A percentile compares a stretch with the other conserved stretches of the same genome.
phyloP scores from a whole-genome alignment of 2,888 invertebrate species.

The Caenorhabditis sp. region DNA sequence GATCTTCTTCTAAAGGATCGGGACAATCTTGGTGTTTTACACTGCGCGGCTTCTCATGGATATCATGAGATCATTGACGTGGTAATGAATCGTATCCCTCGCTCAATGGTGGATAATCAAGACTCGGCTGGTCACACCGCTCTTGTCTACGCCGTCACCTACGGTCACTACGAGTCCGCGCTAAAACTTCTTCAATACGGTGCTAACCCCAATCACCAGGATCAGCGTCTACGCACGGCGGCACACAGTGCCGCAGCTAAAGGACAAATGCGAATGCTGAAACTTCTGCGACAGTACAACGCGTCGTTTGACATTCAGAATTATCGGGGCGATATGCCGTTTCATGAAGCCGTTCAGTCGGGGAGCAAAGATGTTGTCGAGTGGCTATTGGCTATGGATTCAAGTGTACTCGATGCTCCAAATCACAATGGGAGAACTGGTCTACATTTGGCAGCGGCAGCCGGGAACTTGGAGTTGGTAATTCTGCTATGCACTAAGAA shows the following conservation, averaged over 20 bases:
- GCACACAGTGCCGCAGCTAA: constrained; percentile 69
- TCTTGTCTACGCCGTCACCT: constrained; percentile 92
- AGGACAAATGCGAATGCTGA: constrained; percentile 86
- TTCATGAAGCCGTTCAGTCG: constrained; percentile 93
- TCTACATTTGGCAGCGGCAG: constrained; percentile 81
- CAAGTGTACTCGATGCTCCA: constrained; percentile 82
- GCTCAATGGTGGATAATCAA: constrained; percentile 34
- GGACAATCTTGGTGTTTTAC: constrained; percentile 92
- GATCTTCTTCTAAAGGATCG: constrained; percentile 84
- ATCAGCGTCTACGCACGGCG: constrained; percentile 63
- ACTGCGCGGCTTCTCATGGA: constrained; percentile 95
- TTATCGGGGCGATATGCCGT: constrained; percentile 89
- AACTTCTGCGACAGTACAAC: constrained; percentile 80
- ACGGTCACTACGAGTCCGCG: constrained; percentile 93
- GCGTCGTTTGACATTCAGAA: constrained; percentile 91
- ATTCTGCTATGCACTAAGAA: constrained; percentile 76
- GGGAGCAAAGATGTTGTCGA: constrained; percentile 83
- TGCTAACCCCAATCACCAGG: constrained; percentile 87
- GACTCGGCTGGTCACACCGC: constrained; percentile 72
- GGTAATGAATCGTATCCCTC: constrained; percentile 27
- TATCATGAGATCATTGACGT: constrained; percentile 78
- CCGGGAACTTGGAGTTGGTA: constrained; percentile 83
- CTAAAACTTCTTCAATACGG: constrained; percentile 86
- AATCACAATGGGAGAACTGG: constrained; percentile 92
- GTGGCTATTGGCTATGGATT: constrained; percentile 85